Evolutionary conservation across 2,113 vertebrate genomes (phyloP), one percentile per base, ranked within the genome.

Genomic region (Sander lucioperca): DNA sequence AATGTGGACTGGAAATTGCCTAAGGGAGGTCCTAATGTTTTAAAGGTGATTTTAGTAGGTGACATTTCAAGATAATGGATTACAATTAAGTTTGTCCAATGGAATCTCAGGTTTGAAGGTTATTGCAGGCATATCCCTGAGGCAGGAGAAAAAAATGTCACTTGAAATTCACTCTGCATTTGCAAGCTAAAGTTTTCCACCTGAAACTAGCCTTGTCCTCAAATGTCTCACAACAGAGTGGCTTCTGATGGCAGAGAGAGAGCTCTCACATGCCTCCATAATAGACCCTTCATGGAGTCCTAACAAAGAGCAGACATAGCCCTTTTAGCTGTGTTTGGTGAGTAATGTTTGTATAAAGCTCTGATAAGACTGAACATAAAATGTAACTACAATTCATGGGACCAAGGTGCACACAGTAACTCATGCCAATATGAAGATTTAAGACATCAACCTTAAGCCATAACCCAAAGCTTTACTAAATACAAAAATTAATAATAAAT

Each of bases 251-350:
- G 61, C 25, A 43, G 45, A 66, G 33, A 77, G 54, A 58, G 50
- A 61, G 43, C 69, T 56, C 56, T 61, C 64, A 57, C 70, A 80
- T 25, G 43, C 39, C 58, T 25, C 66, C 48, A 83, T 82, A 75
- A 85, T 74, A 43, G 64, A n/a, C 59, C 21, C 67, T 79, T 86
- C 27, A 77, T 58, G n/a, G 43, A 58, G 50, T 59, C 48, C 43
- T 74, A 69, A 80, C 78, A 85, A 69, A 77, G 80, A 65, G 45
- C 45, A 88, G 36, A 86, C 74, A 77, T 15, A 3, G 5, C 27
- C 74, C 12, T 13, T 62, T 82, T 27, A 66, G 72, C 59, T 43
- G 67, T 85, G 72, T 80, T 81, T 81, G 61, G 47, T 62, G 30
- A 79, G 58, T 33, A 15, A 61, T 75, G 74, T 73, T 58, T 78